Evolutionary conservation across 2,113 vertebrate genomes (phyloP).

Genomic region (Rhinolophus sinicus): DNA sequence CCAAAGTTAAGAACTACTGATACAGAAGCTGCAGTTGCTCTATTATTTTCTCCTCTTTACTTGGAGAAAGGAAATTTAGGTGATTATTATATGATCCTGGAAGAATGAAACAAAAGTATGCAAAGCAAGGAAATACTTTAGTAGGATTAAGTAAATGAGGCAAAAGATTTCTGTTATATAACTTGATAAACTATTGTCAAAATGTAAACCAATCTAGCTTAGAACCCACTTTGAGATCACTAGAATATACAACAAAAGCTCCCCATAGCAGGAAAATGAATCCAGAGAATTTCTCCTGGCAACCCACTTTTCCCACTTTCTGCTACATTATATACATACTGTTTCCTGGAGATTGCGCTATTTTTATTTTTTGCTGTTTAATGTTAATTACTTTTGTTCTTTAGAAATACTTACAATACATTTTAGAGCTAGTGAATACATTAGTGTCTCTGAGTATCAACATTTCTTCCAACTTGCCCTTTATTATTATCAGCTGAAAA

Average conservation of each 20-base stretch:
- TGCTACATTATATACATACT: conserved; percentile 61
- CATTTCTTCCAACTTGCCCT: conserved; percentile 73
- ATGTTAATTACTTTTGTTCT: conserved; percentile 83
- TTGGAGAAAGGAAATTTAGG: not conserved
- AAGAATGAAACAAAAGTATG: conserved; percentile 4
- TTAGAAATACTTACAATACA: conserved; percentile 76
- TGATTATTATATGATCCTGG: not conserved
- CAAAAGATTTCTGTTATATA: not conserved
- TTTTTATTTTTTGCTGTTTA: conserved; percentile 80
- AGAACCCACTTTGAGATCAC: conserved; percentile 42
- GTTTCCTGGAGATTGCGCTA: conserved; percentile 72
- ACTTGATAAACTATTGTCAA: conserved; percentile 13
- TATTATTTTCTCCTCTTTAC: not conserved
- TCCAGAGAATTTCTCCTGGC: conserved; percentile 46
- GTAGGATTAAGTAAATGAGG: not conserved
- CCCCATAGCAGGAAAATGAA: conserved; percentile 51
- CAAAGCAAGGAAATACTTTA: not conserved
- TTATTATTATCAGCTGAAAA: conserved; percentile 72
- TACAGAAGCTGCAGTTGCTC: not conserved
- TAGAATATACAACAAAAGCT: not conserved
- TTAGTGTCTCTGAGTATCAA: conserved; percentile 76
- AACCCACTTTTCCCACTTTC: conserved; percentile 45
- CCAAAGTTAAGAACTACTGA: not conserved
- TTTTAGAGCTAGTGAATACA: conserved; percentile 78
- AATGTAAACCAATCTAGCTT: conserved; percentile 37